phyloP scores from a whole-genome alignment of 2,113 vertebrate species.

The Potamarius usumacintae region DNA sequence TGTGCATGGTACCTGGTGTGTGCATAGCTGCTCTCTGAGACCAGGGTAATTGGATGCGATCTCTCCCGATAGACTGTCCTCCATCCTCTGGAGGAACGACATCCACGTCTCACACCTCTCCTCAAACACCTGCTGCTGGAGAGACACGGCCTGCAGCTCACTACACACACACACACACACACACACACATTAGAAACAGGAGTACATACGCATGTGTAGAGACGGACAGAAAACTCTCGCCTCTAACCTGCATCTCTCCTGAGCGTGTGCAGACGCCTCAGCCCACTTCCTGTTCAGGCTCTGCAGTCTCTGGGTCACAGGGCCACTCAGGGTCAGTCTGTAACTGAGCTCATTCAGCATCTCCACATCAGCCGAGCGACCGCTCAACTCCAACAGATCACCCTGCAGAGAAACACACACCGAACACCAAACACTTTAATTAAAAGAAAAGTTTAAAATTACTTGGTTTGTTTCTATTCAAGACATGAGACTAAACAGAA shows the following conservation, averaged over 20 bases:
- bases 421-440: neutral
- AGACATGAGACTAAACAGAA: neutral
- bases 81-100: conserved; percentile 82
- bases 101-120: conserved; percentile 85
- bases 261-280: conserved; percentile 67
- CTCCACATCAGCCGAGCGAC: conserved; percentile 79
- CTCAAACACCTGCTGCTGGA: conserved; percentile 79
- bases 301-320: conserved; percentile 73
- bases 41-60: conserved; percentile 69
- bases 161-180: conserved; percentile 65
- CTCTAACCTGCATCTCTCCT: conserved; percentile 83
- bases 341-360: conserved; percentile 83
- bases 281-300: conserved; percentile 79
- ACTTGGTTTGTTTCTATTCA: neutral
- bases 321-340: conserved; percentile 74
- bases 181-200: conserved; percentile 25
- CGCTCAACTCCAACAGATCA: conserved; percentile 73
- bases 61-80: conserved; percentile 73
- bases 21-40: conserved; percentile 81
- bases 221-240: neutral
- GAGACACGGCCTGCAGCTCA: conserved; percentile 72
- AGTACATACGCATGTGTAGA: neutral
- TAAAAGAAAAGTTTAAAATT: no score
- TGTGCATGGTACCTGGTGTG: conserved; percentile 66
- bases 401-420: conserved; percentile 63